Evolutionary conservation across 2,113 vertebrate species (phyloP).

Genomic region (Crotophaga sulcirostris): DNA sequence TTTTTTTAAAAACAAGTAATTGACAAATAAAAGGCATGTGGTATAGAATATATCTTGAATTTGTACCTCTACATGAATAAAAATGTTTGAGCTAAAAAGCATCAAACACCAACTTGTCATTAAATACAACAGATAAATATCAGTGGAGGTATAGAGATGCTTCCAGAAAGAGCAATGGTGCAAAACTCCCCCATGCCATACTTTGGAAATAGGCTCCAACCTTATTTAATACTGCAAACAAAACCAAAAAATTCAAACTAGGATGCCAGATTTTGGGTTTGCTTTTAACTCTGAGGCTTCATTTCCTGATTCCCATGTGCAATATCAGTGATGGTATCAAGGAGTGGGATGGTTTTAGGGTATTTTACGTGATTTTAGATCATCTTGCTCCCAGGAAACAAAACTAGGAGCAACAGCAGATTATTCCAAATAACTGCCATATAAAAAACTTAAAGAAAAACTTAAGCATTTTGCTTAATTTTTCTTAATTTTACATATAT

Average conservation of each 20-base stretch:
- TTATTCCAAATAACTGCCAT: background rate
- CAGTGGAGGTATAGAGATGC: background rate
- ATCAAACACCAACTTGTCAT: background rate
- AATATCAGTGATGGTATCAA: rapidly evolving
- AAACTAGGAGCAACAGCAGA: background rate
- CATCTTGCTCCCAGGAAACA: background rate
- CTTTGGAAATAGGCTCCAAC: background rate
- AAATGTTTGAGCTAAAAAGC: background rate
- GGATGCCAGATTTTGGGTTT: background rate
- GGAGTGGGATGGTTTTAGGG: background rate
- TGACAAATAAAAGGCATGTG: background rate
- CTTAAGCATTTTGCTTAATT: background rate
- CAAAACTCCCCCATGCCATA: background rate
- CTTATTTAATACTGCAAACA: background rate
- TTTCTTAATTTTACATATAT: background rate
- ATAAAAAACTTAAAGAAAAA: background rate
- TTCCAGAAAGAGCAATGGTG: background rate
- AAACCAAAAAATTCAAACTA: background rate
- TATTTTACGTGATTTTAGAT: background rate
- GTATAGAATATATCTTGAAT: background rate
- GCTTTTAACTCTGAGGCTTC: background rate
- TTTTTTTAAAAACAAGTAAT: background rate
- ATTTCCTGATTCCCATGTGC: background rate
- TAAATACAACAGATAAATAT: background rate
- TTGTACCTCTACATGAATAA: background rate